These are phyloP conservation scores for Tigriopus californicus DNA, from an alignment of 2,888 invertebrate species.

Conservation along the genomic window DNA sequence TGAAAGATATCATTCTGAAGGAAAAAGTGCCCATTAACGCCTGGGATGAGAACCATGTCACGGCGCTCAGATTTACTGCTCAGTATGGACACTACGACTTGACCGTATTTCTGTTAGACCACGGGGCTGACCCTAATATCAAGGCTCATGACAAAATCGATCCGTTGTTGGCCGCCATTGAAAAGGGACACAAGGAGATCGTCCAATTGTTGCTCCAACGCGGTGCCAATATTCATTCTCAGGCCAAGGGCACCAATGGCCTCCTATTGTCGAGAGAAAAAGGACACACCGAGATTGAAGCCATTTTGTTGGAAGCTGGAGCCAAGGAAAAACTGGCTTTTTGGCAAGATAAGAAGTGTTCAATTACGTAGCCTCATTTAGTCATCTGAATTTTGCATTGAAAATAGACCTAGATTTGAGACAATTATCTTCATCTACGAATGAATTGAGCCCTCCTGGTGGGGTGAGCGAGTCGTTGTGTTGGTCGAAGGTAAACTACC, in stretches of 20 bases:
- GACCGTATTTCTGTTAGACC: background rate
- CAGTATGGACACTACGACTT: slow-evolving; percentile 2
- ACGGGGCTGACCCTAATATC: slow-evolving; percentile 3
- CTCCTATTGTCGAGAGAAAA: slow-evolving; percentile 13
- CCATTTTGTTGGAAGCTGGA: slow-evolving; percentile 18
- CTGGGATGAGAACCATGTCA: background rate
- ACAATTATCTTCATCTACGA: too few species aligned
- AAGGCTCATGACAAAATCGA: slow-evolving; percentile 1
- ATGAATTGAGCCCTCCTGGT: too few species aligned
- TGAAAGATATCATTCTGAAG: background rate
- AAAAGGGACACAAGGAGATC: slow-evolving; percentile 2
- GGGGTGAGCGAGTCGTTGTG: too few species aligned
- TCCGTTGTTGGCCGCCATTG: slow-evolving; percentile 3
- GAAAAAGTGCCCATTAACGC: background rate
- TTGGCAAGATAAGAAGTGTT: background rate
- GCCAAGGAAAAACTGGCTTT: background rate
- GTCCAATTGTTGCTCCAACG: background rate
- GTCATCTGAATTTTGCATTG: too few species aligned
- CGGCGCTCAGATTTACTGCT: background rate
- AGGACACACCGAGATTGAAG: slow-evolving; percentile 18
- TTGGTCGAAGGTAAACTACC: too few species aligned
- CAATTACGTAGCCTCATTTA: too few species aligned
- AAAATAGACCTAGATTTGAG: too few species aligned
- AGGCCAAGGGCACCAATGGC: slow-evolving; percentile 11
- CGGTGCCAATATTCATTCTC: slow-evolving; percentile 1